These are phyloP conservation scores for Peromyscus aztecus DNA, from an alignment of 2,797 vertebrate species.

Conservation along the genomic window DNA sequence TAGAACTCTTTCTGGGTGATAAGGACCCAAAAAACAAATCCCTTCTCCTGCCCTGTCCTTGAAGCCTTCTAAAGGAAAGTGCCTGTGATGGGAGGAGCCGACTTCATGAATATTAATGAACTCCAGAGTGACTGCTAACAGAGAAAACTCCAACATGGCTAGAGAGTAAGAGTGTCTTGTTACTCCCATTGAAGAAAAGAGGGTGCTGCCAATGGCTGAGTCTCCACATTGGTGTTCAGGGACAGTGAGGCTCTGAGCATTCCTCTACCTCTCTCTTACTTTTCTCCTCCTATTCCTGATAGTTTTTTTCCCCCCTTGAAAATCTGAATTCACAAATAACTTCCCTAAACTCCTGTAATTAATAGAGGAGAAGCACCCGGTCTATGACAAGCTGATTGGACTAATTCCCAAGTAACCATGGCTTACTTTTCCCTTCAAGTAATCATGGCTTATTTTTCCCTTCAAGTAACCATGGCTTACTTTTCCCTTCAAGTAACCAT, in stretches of 20 bases:
- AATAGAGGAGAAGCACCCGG: not conserved
- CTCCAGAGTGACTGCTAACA: not conserved
- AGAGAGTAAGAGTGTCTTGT: not conserved
- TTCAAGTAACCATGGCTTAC: no score
- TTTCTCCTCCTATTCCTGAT: not conserved
- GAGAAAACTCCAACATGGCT: not conserved
- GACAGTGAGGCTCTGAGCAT: not conserved
- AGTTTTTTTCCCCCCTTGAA: conserved; percentile 1
- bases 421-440: not conserved
- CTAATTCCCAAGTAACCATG: not conserved
- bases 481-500: no score
- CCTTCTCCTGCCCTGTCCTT: not conserved
- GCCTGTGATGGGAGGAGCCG: not conserved
- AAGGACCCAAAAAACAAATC: not conserved
- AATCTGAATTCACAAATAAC: conserved; percentile 9
- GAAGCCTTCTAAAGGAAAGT: not conserved
- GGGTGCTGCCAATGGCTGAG: not conserved
- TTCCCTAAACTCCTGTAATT: not conserved
- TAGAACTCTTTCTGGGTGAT: not conserved
- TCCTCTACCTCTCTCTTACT: not conserved
- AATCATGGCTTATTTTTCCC: no score
- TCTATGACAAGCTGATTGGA: not conserved
- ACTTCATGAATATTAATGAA: not conserved
- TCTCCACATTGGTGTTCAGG: no score
- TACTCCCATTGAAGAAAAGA: no score